Evolutionary conservation across 2,797 vertebrate genomes (phyloP), one percentile per base, ranked within the genome.

Genomic region (Brachyrhaphis roseni): DNA sequence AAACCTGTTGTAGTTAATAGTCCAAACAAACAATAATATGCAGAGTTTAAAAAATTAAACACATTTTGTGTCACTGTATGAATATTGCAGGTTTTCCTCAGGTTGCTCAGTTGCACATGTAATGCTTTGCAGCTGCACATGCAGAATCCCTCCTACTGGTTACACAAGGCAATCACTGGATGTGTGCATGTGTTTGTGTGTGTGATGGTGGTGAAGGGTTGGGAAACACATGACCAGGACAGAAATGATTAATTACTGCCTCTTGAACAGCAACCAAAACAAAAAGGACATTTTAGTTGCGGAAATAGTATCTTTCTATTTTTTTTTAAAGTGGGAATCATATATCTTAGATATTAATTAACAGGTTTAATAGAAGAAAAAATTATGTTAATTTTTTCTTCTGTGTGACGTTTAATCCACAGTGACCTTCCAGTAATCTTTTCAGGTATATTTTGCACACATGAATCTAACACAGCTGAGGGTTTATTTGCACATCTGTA

Each of bases 81-180:
- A 59, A 75, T 81, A 53, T 62, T 85, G 55, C 39, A 77, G 81
- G 15, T 26, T 84, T 79, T 85, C 78, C 89, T 85, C 71, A 43
- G 79, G 83, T 75, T 83, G 77, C 59, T 83, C 55, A 71, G 64
- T 49, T 0, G 46, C 80, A 89, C 90, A 88, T 93, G 91, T 91
- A 84, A 89, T 70, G 73, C 84, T 84, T 62, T 86, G 75, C 72
- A 84, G 81, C 28, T 59, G 84, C 89, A 83, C 86, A 87, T 85
- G 90, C 84, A 78, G 66, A 80, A 82, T 78, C 76, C 86, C 87
- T 51, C 82, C 83, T 78, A 70, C 39, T n/a, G 79, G 74, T 90
- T 90, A 88, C 89, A 90, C 89, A 88, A 91, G 85, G 81, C 87
- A 85, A 66, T 83, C 83, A 77, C 79, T 85, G 49, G 77, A 85